These are phyloP conservation scores for Malurus elegans DNA, from an alignment of 2,113 vertebrate genomes.

Conservation along the genomic window DNA sequence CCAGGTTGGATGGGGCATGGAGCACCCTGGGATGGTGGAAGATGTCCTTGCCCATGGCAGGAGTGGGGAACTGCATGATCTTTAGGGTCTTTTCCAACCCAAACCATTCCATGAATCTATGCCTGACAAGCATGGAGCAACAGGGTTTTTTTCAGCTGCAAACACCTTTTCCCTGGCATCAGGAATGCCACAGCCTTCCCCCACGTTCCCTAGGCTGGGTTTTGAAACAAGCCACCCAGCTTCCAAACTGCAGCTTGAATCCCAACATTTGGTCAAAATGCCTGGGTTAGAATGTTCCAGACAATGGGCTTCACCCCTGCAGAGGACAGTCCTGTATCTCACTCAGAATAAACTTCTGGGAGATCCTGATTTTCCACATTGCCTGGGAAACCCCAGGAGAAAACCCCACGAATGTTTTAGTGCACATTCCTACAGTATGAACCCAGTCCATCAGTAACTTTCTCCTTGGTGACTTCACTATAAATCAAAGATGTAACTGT, in stretches of 20 bases:
- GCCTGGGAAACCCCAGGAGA: background rate
- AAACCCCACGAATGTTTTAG: background rate
- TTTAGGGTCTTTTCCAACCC: background rate
- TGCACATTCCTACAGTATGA: background rate
- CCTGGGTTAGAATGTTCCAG: background rate
- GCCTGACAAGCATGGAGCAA: background rate
- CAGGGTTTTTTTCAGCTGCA: background rate
- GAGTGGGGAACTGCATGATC: too few relatives aligned
- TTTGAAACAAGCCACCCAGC: background rate
- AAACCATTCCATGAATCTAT: background rate
- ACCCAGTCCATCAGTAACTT: background rate
- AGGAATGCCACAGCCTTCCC: background rate
- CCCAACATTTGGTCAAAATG: background rate
- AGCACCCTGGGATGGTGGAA: background rate
- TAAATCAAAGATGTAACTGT: background rate
- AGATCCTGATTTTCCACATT: background rate
- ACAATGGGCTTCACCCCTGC: background rate
- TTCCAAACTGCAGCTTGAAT: background rate
- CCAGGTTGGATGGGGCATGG: background rate
- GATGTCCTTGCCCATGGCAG: background rate
- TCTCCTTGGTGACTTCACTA: background rate
- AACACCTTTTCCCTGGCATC: background rate
- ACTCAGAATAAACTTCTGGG: background rate
- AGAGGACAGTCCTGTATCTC: background rate
- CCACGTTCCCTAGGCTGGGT: background rate